Conservation (phyloP, 2,888 invertebrate species). For the Ptychoptera albimana region DNA sequence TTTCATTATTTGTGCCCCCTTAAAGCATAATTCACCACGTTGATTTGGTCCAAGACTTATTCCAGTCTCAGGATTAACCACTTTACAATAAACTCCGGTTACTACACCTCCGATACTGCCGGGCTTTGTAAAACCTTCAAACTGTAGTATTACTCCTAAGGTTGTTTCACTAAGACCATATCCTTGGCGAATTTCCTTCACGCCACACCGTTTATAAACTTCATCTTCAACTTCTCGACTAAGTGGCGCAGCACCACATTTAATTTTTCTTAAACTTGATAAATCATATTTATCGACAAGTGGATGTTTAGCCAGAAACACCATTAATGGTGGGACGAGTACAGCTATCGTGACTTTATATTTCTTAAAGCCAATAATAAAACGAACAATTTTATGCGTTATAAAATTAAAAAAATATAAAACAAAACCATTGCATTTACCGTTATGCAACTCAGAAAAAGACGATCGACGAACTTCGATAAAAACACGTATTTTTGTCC, state of each 20-base stretch:
- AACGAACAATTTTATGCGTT: too few species aligned
- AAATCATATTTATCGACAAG: conserved; percentile 60
- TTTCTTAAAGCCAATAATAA: too few species aligned
- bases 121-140: conserved; percentile 28
- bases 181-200: conserved; percentile 45
- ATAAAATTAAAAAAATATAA: not conserved
- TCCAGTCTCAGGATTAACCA: conserved; percentile 46
- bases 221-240: conserved; percentile 51
- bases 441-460: conserved; percentile 56
- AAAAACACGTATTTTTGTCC: conserved; percentile 40
- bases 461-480: conserved; percentile 53
- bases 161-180: conserved; percentile 73
- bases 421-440: conserved; percentile 38
- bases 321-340: conserved; percentile 70
- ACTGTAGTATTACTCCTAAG: conserved; percentile 35
- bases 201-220: conserved; percentile 24
- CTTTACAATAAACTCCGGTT: conserved; percentile 46
- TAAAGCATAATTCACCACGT: conserved; percentile 72
- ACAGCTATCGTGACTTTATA: conserved; percentile 45
- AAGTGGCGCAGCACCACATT: conserved; percentile 72
- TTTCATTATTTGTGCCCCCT: conserved; percentile 66
- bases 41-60: conserved; percentile 42
- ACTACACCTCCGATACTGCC: conserved; percentile 53
- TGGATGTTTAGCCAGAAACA: conserved; percentile 71
- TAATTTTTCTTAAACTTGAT: conserved; percentile 47